Base-by-base conservation (phyloP, 2,797 vertebrate species). In the Clamator glandarius region DNA sequence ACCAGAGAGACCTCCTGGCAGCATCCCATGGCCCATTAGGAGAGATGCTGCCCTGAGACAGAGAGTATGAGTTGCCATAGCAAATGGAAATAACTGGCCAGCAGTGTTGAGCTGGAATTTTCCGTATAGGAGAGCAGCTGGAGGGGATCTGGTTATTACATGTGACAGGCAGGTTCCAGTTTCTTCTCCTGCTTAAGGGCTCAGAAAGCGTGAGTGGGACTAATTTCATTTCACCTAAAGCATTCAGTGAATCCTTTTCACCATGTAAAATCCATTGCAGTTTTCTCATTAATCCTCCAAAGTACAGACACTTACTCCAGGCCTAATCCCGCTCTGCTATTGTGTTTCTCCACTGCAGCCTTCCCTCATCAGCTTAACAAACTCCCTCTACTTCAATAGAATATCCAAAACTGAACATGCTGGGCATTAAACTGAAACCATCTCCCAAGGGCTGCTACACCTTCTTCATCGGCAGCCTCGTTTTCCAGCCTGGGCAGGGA, bases 241-340 rank as follows among this genome's bases (percentile, higher is more conserved):
- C 93, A 66, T 88, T 93, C 95, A 76, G 70, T 23, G 92, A 96
- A 96, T 96, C 96, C 81, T 87, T 96, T 96, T 96, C 95, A 95
- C 92, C 93, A 92, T 96, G 94, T 92, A 96, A 97, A 97, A 97
- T 96, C 96, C 96, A 93, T 96, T 83, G 90, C 94, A 84, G 87
- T 92, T 95, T 96, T 93, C 96, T 97, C 87, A 97, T 97, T 97
- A 97, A 97, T 97, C 96, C 96, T 96, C 91, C 90, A 35, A 94
- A 97, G 92, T 93, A 91, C 95, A 96, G 95, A 93, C 93, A 96
- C 95, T 97, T 95, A 96, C 95, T 97, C 92, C 92, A 93, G 93
- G 93, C 93, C 94, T 97, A 97, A 97, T 97, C 96, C 96, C 81
- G 70, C 96, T 94, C 84, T 17, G 79, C 96, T 97, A 96, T 97